Evolutionary conservation across 1,140 invertebrate genomes (phyloP).

Genomic region (Semibalanus balanoides): DNA sequence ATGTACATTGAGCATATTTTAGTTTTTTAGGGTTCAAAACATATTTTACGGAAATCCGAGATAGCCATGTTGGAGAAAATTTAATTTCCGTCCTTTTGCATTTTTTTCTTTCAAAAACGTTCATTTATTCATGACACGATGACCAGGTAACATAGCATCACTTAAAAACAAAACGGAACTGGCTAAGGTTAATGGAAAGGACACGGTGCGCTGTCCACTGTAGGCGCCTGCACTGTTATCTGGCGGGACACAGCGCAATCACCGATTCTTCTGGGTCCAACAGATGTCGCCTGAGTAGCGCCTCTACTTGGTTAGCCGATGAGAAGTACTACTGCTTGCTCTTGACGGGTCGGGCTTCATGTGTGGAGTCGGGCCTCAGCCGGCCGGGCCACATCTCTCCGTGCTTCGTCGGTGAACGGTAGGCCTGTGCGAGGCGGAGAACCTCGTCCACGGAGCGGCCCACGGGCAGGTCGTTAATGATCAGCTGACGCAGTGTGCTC

Average conservation of each 20-base stretch:
- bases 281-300: background rate
- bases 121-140: background rate
- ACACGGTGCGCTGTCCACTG: background rate
- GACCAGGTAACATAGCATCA: background rate
- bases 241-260: background rate
- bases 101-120: background rate
- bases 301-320: background rate
- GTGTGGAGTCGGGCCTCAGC: background rate
- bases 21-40: no score
- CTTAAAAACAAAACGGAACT: background rate
- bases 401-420: constrained; percentile 43
- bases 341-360: constrained; percentile 79
- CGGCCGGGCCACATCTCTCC: constrained; percentile 36
- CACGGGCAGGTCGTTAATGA: constrained; percentile 95
- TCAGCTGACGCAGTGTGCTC: constrained; percentile 79
- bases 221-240: background rate
- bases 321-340: constrained; percentile 78
- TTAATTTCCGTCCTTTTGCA: no score
- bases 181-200: background rate
- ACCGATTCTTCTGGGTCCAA: background rate
- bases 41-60: no score
- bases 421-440: constrained; percentile 47
- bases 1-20: no score
- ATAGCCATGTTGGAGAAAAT: no score
- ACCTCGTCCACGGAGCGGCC: constrained; percentile 61